A percentile compares a stretch with the other conserved stretches of the same genome.
These are phyloP conservation scores for Phaethornis superciliosus DNA, from an alignment of 2,113 vertebrate genomes.

Conservation along the genomic window DNA sequence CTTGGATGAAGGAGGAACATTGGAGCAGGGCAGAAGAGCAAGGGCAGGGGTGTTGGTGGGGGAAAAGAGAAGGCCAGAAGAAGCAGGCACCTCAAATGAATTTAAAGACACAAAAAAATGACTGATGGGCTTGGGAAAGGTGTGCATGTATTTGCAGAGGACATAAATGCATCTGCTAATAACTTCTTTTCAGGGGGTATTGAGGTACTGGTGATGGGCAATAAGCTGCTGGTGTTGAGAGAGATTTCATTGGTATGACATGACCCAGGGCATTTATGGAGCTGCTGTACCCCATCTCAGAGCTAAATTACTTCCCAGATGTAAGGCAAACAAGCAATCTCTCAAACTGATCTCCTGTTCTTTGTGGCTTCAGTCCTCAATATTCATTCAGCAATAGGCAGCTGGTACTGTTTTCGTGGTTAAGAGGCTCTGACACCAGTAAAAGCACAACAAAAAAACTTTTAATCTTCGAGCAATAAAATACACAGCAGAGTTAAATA, in stretches of 20 bases:
- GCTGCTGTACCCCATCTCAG: not conserved
- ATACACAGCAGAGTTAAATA: not conserved
- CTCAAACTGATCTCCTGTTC: conserved; percentile 29
- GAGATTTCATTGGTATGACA: conserved; percentile 3
- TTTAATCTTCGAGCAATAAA: conserved; percentile 43
- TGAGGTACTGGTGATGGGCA: not conserved
- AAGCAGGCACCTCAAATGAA: not conserved
- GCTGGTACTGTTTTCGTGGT: conserved; percentile 44
- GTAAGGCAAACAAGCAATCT: conserved; percentile 11
- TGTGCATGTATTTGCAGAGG: not conserved
- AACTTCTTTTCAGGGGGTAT: not conserved
- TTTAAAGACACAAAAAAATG: not conserved
- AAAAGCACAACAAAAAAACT: conserved; percentile 45
- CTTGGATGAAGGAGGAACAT: not conserved
- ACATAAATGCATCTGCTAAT: not conserved
- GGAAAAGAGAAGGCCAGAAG: not conserved
- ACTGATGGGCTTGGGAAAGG: not conserved
- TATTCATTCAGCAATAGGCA: conserved; percentile 44
- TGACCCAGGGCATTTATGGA: conserved; percentile 39
- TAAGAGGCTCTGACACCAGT: conserved; percentile 39
- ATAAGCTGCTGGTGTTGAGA: conserved; percentile 16
- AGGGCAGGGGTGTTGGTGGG: accelerated
- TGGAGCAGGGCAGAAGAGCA: not conserved
- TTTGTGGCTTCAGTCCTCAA: conserved; percentile 37
- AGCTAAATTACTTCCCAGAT: conserved; percentile 60